Base-by-base conservation (phyloP, 1,140 invertebrate genomes). In the Hydropsyche tenuis region DNA sequence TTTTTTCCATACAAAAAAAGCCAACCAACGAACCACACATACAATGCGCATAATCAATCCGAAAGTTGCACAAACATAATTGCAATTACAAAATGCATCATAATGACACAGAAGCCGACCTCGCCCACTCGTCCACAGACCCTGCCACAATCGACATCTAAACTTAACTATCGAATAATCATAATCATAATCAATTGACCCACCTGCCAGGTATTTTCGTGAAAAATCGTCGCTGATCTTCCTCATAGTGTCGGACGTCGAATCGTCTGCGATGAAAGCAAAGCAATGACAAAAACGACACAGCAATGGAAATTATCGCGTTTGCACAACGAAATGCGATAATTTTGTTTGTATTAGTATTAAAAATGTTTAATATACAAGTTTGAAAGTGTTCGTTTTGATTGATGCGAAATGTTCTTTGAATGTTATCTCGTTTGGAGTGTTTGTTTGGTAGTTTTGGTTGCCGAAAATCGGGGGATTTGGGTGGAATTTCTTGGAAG, bases 151-250 rank as follows among this genome's bases (percentile, higher is more conserved):
- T 43, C 5, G 37, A 6, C 37, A 43, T 43, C 5, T 5, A 43
- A 43, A 43, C 5, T 43, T n/a, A n/a, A n/a, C 37, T 5, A 43
- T 43, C 5, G 37, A 43, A 43, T 43, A 43, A 12, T 6, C 5
- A 43, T 6, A 43, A 43, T 43, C 5, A 43, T 43, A 43, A 43
- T 43, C 37, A 43, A 43, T 6, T 48, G 11, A 48, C 84, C 81
- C 76, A 86, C 85, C 85, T 81, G 85, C 84, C 76, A 86, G 81
- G 79, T 84, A 83, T 82, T 86, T 86, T 83, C 84, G 80, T 72
- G 84, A 85, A 65, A 81, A 84, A 78, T 86, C 85, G 79, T 85
- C 84, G 79, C 84, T 85, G 73, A 82, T 80, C 78, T 84, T 85
- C 79, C 84, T 81, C 77, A 80, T 78, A 56, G 83, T 79, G 76